Percentiles rank a stretch among this genome's conserved stretches.
Evolutionary conservation across 2,113 vertebrate species (phyloP).

Genomic region (Morone saxatilis): DNA sequence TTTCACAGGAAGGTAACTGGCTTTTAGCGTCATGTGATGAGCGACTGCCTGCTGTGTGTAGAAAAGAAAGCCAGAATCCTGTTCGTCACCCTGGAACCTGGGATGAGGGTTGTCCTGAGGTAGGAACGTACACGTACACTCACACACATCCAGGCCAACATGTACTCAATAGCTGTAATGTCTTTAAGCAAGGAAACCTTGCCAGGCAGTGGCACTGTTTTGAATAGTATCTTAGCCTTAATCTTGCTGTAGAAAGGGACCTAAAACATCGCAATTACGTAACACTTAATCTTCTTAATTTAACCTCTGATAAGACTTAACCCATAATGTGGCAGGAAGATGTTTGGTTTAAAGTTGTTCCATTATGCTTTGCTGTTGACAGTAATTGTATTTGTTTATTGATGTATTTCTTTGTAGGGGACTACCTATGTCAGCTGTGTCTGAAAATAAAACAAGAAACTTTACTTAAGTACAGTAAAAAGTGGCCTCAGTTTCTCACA

Average conservation of each 20-base stretch:
- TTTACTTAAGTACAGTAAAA: background rate
- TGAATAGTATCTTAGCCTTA: background rate
- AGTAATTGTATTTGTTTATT: too few relatives aligned
- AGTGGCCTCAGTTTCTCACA: background rate
- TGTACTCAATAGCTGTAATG: background rate
- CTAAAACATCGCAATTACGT: background rate
- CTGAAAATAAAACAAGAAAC: too few relatives aligned
- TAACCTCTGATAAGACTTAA: background rate
- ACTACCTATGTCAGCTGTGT: background rate
- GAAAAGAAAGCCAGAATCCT: conserved; percentile 80
- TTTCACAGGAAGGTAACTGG: conserved; percentile 88
- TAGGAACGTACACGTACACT: conserved; percentile 64
- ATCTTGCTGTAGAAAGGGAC: background rate
- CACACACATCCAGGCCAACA: background rate
- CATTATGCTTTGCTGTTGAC: too few relatives aligned
- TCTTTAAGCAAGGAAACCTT: background rate
- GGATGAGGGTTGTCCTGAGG: conserved; percentile 88
- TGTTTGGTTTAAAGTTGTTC: too few relatives aligned
- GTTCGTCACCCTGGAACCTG: conserved; percentile 30
- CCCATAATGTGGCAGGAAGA: background rate
- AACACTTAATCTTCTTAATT: background rate
- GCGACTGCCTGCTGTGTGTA: conserved; percentile 86
- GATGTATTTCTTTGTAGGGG: too few relatives aligned
- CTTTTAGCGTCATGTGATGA: conserved; percentile 87
- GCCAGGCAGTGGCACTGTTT: background rate